Conservation (phyloP, 2,113 vertebrate species). For the Mionectes macconnelli region DNA sequence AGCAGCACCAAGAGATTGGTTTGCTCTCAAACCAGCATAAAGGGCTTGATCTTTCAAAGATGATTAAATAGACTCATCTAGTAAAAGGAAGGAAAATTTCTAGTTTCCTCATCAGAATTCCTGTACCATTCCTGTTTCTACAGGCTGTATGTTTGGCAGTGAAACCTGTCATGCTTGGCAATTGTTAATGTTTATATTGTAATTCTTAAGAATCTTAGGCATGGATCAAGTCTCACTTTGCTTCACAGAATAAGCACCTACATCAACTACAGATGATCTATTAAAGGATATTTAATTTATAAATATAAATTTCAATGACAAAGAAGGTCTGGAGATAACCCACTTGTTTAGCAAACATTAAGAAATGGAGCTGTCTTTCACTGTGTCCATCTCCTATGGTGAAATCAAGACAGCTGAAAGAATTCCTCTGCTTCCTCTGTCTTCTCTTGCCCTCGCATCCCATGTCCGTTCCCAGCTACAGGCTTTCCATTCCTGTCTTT, state of each 20-base stretch:
- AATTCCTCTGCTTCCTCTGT: background rate
- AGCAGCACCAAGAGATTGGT: background rate
- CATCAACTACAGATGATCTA: background rate
- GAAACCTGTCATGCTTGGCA: background rate
- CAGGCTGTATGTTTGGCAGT: background rate
- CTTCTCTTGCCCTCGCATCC: background rate
- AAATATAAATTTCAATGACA: background rate
- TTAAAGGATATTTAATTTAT: background rate
- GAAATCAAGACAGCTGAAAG: background rate
- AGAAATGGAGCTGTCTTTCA: background rate
- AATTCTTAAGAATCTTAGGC: background rate
- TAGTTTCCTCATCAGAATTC: background rate
- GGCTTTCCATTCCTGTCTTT: background rate
- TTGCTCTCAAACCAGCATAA: background rate
- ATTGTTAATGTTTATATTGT: background rate
- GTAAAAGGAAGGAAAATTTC: background rate
- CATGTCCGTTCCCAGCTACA: background rate
- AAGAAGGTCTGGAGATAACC: background rate
- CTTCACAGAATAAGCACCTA: background rate
- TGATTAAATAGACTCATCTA: background rate
- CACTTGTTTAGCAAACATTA: background rate
- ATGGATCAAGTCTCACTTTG: background rate
- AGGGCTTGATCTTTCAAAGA: background rate
- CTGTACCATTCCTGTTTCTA: background rate
- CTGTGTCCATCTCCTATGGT: background rate